These are phyloP conservation scores for Oriolus oriolus DNA, from an alignment of 2,113 vertebrate species.

Conservation along the genomic window DNA sequence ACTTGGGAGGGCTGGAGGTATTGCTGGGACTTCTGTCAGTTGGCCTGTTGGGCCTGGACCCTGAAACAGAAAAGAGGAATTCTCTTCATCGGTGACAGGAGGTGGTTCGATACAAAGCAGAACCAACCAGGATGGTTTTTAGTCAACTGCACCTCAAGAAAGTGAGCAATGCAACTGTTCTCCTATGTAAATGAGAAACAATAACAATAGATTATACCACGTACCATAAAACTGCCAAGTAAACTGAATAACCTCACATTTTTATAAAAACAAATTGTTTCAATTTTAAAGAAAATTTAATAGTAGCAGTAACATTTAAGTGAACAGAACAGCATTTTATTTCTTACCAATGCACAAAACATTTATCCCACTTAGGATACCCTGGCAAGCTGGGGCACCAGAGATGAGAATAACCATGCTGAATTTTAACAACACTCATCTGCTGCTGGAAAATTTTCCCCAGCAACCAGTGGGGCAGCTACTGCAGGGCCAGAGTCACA, in stretches of 20 bases:
- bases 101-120: background rate
- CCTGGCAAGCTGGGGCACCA: background rate
- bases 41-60: slow-evolving; percentile 52
- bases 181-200: slow-evolving; percentile 14
- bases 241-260: slow-evolving; percentile 22
- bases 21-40: slow-evolving; percentile 26
- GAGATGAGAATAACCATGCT: background rate
- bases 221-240: slow-evolving; percentile 20
- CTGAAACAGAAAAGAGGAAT: slow-evolving; percentile 49
- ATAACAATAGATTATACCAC: slow-evolving; percentile 1
- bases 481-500: background rate
- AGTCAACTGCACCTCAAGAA: background rate
- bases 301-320: slow-evolving; percentile 37
- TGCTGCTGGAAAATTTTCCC: background rate
- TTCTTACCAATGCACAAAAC: background rate
- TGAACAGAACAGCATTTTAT: slow-evolving; percentile 27
- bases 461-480: background rate
- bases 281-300: slow-evolving; percentile 50
- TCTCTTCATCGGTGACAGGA: accelerated
- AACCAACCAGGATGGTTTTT: background rate
- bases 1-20: background rate
- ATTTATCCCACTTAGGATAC: slow-evolving; percentile 6
- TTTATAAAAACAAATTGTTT: slow-evolving; percentile 37
- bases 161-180: background rate
- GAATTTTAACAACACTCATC: background rate